Percentiles rank a stretch among this genome's conserved stretches.
Evolutionary conservation across 2,888 invertebrate species (phyloP).

Genomic region (Aleiodes leptofemur): DNA sequence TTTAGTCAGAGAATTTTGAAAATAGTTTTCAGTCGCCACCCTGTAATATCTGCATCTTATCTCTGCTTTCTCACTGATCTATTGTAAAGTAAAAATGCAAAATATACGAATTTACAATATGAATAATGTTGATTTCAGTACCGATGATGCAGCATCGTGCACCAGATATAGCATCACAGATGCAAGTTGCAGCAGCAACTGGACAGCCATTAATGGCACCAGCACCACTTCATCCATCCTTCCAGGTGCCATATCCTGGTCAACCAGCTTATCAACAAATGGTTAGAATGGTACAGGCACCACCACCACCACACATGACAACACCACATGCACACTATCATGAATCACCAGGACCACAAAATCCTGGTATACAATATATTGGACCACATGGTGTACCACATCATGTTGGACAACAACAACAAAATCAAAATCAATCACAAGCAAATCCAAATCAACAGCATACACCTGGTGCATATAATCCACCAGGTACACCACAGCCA

Average conservation of each 20-base stretch:
- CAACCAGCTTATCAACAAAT: slow-evolving; percentile 76
- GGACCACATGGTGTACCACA: slow-evolving; percentile 76
- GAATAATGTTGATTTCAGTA: slow-evolving; percentile 61
- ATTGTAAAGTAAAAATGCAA: slow-evolving; percentile 1
- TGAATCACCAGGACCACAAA: slow-evolving; percentile 78
- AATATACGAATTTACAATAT: background rate
- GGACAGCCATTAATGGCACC: slow-evolving; percentile 91
- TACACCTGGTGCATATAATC: slow-evolving; percentile 78
- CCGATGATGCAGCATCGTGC: slow-evolving; percentile 75
- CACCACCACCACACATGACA: slow-evolving; percentile 70
- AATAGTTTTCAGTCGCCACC: too few species aligned
- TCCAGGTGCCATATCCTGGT: slow-evolving; percentile 80
- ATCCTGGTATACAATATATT: slow-evolving; percentile 77
- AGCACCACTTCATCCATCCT: slow-evolving; percentile 84
- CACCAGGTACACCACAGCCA: slow-evolving; percentile 75
- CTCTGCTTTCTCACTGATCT: background rate
- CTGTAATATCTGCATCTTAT: too few species aligned
- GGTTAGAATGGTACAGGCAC: slow-evolving; percentile 75
- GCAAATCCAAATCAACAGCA: slow-evolving; percentile 76
- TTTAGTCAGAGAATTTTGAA: too few species aligned
- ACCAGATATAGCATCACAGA: slow-evolving; percentile 82
- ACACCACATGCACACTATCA: slow-evolving; percentile 74
- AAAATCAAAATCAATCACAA: slow-evolving; percentile 72
- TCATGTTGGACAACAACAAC: slow-evolving; percentile 68
- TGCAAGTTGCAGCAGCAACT: slow-evolving; percentile 89